Base-by-base conservation (phyloP, 2,113 vertebrate genomes). In the Corythaeola cristata region DNA sequence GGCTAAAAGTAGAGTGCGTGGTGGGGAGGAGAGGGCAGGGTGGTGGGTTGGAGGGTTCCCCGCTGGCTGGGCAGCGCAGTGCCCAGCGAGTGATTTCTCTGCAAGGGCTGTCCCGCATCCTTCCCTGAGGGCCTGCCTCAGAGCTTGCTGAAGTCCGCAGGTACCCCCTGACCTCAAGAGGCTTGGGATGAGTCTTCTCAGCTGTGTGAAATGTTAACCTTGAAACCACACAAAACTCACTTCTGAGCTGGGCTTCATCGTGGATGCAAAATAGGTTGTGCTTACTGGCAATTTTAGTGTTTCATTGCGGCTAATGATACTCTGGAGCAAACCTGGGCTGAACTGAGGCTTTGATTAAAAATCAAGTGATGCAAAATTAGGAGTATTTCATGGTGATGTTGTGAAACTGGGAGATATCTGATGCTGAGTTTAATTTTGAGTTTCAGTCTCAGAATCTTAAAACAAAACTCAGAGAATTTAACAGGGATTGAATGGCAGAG, bases 391-490 rank as follows among this genome's bases (percentile, higher is more conserved):
- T 71, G 58, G 18, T 63, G 32, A 37, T 92, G 0, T 67, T 92
- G 62, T 63, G 78, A 89, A 94, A 91, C 55, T 17, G 28, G 53
- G 23, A 88, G 66, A 16, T 62, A 35, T 8, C 55, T 80, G 59
- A 37, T 96, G 44, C 14, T 2, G 4, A 49, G 49, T 89, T 95
- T 94, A 56, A 35, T 77, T 90, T 68, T 92, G 62, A 90, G 52
- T 93, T 94, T 90, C 55, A 28, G 13, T 72, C 60, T 86, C 76
- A 81, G 53, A 94, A 85, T 66, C 68, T 89, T 82, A 69, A 91
- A 75, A 60, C 32, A 58, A 89, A 93, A 73, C 37, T 89, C 7
- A 0, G 73, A 83, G 21, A 78, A 82, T 87, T 85, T 92, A 89
- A 50, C n/a, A 35, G 47, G 58, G 58, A 73, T 56, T 45, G 53